A percentile compares a stretch with the other conserved stretches of the same genome.
Conservation (phyloP, 2,113 vertebrate species). For the Dunckerocampus dactyliophorus region DNA sequence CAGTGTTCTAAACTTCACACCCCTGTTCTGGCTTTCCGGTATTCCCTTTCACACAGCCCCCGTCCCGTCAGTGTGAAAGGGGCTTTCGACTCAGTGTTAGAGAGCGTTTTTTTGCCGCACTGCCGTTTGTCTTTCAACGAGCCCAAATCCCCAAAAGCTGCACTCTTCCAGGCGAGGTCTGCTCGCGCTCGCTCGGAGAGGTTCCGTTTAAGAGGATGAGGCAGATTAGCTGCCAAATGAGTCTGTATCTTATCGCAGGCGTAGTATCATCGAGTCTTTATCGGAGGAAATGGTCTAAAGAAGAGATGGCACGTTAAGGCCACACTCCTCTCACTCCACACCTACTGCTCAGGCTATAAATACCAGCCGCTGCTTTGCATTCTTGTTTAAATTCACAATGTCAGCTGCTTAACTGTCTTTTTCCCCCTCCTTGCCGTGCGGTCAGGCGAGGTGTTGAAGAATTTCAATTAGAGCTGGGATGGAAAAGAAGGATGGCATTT, state of each 20-base stretch:
- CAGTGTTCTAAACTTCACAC: too few relatives aligned
- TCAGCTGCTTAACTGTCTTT: conserved; percentile 19
- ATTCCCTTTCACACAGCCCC: too few relatives aligned
- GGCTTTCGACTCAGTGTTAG: conserved; percentile 38
- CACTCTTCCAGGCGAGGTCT: background rate
- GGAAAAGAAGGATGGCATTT: conserved; percentile 27
- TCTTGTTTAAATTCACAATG: conserved; percentile 11
- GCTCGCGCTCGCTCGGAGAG: conserved; percentile 1
- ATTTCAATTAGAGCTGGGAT: conserved; percentile 28
- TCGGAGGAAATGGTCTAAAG: conserved; percentile 31
- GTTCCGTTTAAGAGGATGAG: conserved; percentile 39
- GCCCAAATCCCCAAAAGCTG: conserved; percentile 39
- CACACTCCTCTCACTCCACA: conserved; percentile 56
- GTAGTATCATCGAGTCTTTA: conserved; percentile 45
- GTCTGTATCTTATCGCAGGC: conserved; percentile 55
- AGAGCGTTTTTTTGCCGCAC: conserved; percentile 26
- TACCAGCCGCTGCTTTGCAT: conserved; percentile 39
- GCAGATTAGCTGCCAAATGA: conserved; percentile 47
- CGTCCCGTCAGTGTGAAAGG: background rate
- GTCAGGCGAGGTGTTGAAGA: conserved; percentile 26
- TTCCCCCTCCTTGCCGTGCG: conserved; percentile 7
- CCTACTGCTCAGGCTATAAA: conserved; percentile 61
- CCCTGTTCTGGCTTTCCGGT: too few relatives aligned
- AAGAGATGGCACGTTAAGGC: conserved; percentile 17
- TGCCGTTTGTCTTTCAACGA: conserved; percentile 41